Conservation (phyloP, 2,797 vertebrate species). For the Trematomus bernacchii region DNA sequence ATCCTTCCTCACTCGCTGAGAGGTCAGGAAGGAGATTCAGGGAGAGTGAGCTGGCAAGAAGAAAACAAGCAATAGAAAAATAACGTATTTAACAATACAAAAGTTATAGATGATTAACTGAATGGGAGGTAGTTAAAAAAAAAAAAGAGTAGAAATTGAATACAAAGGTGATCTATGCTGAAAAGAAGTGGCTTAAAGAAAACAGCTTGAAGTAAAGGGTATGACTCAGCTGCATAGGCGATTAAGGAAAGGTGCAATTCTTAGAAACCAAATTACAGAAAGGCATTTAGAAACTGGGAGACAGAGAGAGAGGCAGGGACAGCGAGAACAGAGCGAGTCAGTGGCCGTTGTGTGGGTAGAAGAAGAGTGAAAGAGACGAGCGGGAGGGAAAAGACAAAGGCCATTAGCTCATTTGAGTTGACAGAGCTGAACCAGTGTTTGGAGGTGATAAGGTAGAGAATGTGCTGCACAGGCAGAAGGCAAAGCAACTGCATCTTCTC, state of each 20-base stretch:
- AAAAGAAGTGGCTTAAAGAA: slow-evolving; percentile 46
- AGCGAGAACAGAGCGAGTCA: slow-evolving; percentile 33
- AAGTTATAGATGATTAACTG: slow-evolving; percentile 40
- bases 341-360: slow-evolving; percentile 47
- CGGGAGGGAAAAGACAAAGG: slow-evolving; percentile 60
- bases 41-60: slow-evolving; percentile 16
- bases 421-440: slow-evolving; percentile 73
- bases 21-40: slow-evolving; percentile 56
- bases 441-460: slow-evolving; percentile 74
- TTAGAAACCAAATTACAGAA: slow-evolving; percentile 66
- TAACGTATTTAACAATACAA: slow-evolving; percentile 31
- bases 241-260: slow-evolving; percentile 71
- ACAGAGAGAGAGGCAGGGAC: slow-evolving; percentile 8
- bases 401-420: slow-evolving; percentile 79
- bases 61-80: slow-evolving; percentile 19
- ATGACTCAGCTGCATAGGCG: slow-evolving; percentile 68
- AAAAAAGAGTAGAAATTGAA: slow-evolving; percentile 15
- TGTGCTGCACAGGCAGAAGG: slow-evolving; percentile 60
- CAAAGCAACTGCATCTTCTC: slow-evolving; percentile 67
- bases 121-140: slow-evolving; percentile 25
- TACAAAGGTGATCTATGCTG: slow-evolving; percentile 30
- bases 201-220: slow-evolving; percentile 53
- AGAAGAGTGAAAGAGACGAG: slow-evolving; percentile 29
- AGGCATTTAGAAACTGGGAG: slow-evolving; percentile 59
- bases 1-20: slow-evolving; percentile 69